Conservation (phyloP, 2,113 vertebrate species). For the Plotosus lineatus region DNA sequence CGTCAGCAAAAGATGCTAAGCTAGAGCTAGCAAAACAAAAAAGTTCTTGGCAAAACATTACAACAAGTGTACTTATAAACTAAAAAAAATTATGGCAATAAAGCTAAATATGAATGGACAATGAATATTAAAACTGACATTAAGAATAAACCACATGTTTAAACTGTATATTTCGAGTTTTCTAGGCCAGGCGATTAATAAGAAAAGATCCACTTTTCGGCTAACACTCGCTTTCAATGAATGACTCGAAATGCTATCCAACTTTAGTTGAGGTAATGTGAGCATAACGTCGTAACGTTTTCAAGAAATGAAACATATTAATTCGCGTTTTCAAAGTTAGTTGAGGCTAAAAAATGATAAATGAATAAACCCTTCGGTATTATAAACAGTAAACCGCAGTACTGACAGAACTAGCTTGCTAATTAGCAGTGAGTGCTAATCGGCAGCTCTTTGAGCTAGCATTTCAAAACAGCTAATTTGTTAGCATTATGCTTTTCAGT, state of each 20-base stretch:
- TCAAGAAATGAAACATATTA: neutral
- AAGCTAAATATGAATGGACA: neutral
- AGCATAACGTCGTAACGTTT: neutral
- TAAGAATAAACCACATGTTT: neutral
- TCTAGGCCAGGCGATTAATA: too few relatives aligned
- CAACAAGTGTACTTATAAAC: too few relatives aligned
- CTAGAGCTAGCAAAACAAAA: slow-evolving; percentile 1
- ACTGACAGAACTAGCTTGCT: neutral
- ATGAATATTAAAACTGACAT: neutral
- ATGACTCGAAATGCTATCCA: neutral
- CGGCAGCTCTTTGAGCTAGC: neutral
- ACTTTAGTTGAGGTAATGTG: neutral
- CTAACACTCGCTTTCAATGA: neutral
- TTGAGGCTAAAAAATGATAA: neutral
- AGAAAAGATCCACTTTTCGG: neutral
- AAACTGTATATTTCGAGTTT: too few relatives aligned
- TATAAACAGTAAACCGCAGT: neutral
- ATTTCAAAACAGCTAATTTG: too few relatives aligned
- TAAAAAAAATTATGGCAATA: too few relatives aligned
- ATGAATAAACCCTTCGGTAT: neutral
- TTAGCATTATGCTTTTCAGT: neutral
- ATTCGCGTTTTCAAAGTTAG: neutral
- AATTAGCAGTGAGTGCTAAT: neutral
- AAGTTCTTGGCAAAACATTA: too few relatives aligned
- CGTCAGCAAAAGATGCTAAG: neutral